Base-by-base conservation (phyloP, 1,140 invertebrate genomes). In the Diorhabda sublineata region DNA sequence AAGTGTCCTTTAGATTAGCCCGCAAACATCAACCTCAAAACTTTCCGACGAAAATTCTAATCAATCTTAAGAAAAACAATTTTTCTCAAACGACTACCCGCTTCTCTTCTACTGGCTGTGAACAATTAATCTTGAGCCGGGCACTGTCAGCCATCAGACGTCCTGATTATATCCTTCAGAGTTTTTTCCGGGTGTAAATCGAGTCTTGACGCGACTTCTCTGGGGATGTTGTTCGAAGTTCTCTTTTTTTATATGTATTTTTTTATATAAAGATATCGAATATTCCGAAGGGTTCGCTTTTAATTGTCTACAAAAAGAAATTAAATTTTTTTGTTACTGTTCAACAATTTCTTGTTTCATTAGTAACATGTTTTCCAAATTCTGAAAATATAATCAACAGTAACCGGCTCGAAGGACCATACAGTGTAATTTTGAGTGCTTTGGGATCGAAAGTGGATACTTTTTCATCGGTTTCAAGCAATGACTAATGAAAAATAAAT, bases 81-180 rank as follows among this genome's bases (percentile, higher is more conserved):
- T 52, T 52, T 61, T n/a, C 59, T 61, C 26, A 11, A 42, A 42
- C 4, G n/a, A 61, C 8, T 61, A 9, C 42, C 42, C 41, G 59
- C 59, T 61, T 61, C 42, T 43, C 59, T 61, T 61, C 42, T 42
- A 61, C 42, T 61, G 26, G 8, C 59, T 61, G 26, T 8, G 6
- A 43, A 61, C 59, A 61, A 61, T 61, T 61, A 61, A 61, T 61
- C 59, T 61, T 61, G 41, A 43, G 41, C 5, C 42, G 59, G 59
- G 26, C 59, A 61, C 59, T 61, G 59, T 43, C 59, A 61, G 59
- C 26, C 42, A 61, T 61, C 59, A 61, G 59, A 42, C 59, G 59
- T 61, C 41, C 59, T n/a, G 59, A 61, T 41, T 42, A 61, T 61
- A 52, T 61, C 59, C 42, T 41, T 61, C 8, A 9, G 59, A 61